These are phyloP conservation scores for Argyrosomus regius DNA, from an alignment of 2,797 vertebrate genomes.

Conservation along the genomic window DNA sequence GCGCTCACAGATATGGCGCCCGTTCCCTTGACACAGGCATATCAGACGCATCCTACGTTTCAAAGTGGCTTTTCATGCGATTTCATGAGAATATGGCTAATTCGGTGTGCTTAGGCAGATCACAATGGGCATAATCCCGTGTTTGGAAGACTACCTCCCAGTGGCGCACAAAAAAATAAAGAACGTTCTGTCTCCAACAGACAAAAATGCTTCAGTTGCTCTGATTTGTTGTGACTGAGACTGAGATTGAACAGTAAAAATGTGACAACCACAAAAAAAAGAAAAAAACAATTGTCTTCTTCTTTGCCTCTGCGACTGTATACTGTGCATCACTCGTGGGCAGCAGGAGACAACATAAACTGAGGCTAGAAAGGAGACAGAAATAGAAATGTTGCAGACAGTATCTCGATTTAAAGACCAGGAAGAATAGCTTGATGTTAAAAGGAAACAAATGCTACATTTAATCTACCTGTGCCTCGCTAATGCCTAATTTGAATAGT, in stretches of 20 bases:
- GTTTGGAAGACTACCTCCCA: conserved; percentile 72
- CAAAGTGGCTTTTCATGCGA: conserved; percentile 78
- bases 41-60: conserved; percentile 74
- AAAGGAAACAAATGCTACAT: conserved; percentile 9
- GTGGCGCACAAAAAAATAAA: conserved; percentile 54
- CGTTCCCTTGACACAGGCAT: conserved; percentile 66
- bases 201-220: conserved; percentile 51
- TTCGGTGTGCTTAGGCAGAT: conserved; percentile 70
- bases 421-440: conserved; percentile 12
- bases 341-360: conserved; percentile 53
- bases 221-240: conserved; percentile 70
- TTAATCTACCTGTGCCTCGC: conserved; percentile 11
- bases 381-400: conserved; percentile 50
- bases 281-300: conserved; percentile 30
- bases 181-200: conserved; percentile 46
- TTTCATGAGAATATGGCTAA: conserved; percentile 74
- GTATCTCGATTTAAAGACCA: conserved; percentile 33
- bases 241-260: conserved; percentile 59
- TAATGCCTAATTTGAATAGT: conserved; percentile 54
- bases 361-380: conserved; percentile 26
- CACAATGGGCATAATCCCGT: conserved; percentile 72
- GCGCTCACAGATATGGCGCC: conserved; percentile 45
- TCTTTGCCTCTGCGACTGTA: conserved; percentile 35
- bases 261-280: conserved; percentile 56
- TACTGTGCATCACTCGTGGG: conserved; percentile 34